Percentiles rank a stretch among this genome's conserved stretches.
Evolutionary conservation across 2,888 invertebrate species (phyloP).

Genomic region (Leucoma salicis): DNA sequence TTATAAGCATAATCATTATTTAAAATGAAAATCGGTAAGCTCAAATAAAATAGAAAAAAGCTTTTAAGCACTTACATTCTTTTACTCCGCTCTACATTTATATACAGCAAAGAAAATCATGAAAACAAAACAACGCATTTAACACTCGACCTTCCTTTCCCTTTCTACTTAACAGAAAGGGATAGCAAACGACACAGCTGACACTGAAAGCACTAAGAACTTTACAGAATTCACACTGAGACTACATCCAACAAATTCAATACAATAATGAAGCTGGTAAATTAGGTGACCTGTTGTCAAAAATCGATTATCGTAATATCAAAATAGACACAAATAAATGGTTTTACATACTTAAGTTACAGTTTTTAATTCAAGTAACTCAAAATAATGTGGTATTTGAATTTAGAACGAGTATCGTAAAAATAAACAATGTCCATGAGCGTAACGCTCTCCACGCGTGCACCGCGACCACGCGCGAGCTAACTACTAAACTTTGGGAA

Average conservation of each 20-base stretch:
- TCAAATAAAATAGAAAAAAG: conserved; percentile 16
- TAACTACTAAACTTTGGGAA: conserved; percentile 59
- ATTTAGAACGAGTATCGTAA: conserved; percentile 59
- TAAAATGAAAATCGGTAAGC: conserved; percentile 7
- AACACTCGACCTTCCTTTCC: conserved; percentile 67
- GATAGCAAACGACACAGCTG: conserved; percentile 65
- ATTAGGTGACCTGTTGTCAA: conserved; percentile 39
- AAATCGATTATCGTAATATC: conserved; percentile 42
- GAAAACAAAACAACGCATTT: conserved; percentile 70
- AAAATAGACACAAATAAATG: conserved; percentile 37
- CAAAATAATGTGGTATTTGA: conserved; percentile 50
- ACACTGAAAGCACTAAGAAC: conserved; percentile 77
- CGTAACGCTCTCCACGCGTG: conserved; percentile 54
- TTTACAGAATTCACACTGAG: conserved; percentile 64
- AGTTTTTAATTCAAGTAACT: conserved; percentile 41
- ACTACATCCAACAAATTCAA: conserved; percentile 45
- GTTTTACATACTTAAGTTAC: conserved; percentile 38
- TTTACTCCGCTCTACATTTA: conserved; percentile 58
- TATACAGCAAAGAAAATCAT: conserved; percentile 62
- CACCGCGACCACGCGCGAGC: conserved; percentile 68
- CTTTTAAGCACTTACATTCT: conserved; percentile 59
- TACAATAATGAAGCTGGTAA: conserved; percentile 42
- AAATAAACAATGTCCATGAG: conserved; percentile 56
- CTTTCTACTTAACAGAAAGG: conserved; percentile 63
- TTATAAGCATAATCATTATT: neutral